Evolutionary conservation across 2,888 invertebrate genomes (phyloP).

Genomic region (Oscheius onirici): DNA sequence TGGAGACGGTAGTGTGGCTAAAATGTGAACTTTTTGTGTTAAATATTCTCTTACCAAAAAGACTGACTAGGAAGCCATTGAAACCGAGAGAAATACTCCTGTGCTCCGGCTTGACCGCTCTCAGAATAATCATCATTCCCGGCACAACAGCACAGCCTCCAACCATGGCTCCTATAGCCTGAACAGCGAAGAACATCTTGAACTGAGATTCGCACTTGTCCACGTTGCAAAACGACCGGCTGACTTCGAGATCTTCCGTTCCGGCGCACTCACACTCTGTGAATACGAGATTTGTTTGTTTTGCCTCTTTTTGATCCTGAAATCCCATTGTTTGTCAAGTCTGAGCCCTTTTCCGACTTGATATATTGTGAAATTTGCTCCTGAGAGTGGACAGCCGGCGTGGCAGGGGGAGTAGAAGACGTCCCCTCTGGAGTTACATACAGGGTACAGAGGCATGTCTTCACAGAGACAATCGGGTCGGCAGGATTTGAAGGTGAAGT

Average conservation of each 20-base stretch:
- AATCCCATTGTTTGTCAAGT: background rate
- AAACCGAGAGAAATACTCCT: conserved; percentile 69
- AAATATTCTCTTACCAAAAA: conserved; percentile 52
- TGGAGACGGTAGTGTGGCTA: conserved; percentile 72
- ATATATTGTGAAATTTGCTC: conserved; percentile 54
- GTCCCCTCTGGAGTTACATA: conserved; percentile 68
- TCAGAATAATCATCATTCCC: conserved; percentile 69
- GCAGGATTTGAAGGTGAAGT: conserved; percentile 65
- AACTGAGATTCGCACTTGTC: conserved; percentile 57
- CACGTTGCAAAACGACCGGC: conserved; percentile 61
- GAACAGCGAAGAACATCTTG: conserved; percentile 58
- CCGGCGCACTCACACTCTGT: conserved; percentile 60
- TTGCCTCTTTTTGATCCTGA: conserved; percentile 18
- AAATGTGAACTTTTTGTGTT: background rate
- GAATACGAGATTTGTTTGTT: conserved; percentile 38
- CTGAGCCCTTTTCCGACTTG: conserved; percentile 6
- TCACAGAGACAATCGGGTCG: conserved; percentile 71
- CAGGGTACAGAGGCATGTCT: conserved; percentile 70
- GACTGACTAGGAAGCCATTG: conserved; percentile 69
- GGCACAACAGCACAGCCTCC: conserved; percentile 70
- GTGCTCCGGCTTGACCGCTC: conserved; percentile 69
- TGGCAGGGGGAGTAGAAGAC: conserved; percentile 73
- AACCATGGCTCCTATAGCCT: conserved; percentile 66
- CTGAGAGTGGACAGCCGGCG: conserved; percentile 62
- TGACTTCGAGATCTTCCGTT: conserved; percentile 50